These are phyloP conservation scores for Origma solitaria DNA, from an alignment of 2,113 vertebrate genomes.

Conservation along the genomic window DNA sequence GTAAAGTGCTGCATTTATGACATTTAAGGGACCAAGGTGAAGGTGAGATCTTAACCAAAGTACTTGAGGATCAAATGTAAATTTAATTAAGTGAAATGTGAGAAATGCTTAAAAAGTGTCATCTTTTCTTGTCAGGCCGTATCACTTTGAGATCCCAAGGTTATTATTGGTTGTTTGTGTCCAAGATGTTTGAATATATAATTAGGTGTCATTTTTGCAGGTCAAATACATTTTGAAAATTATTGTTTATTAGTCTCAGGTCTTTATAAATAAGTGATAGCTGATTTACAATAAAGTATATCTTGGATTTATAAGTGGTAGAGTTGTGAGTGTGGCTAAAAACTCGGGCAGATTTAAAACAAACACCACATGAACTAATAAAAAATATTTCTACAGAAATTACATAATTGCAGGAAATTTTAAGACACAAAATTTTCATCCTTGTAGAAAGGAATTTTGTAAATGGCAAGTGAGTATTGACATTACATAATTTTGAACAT, in stretches of 20 bases:
- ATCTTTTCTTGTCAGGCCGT: constrained; percentile 48
- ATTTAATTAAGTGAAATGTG: constrained; percentile 21
- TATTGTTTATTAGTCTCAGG: constrained; percentile 10
- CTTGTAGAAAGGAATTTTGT: not conserved
- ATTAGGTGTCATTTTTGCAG: constrained; percentile 71
- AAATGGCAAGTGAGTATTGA: not conserved
- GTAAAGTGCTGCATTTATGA: not conserved
- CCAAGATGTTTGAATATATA: constrained; percentile 69
- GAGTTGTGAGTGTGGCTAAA: not conserved
- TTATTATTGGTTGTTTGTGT: constrained; percentile 70
- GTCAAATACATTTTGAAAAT: constrained; percentile 64
- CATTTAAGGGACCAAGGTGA: not conserved
- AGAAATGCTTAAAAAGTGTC: constrained; percentile 32
- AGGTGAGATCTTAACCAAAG: not conserved
- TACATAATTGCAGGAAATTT: not conserved
- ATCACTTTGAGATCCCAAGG: constrained; percentile 36
- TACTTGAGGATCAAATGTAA: not conserved
- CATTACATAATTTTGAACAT: not conserved
- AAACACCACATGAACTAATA: not conserved
- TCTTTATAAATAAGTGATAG: not conserved
- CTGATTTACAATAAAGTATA: not conserved
- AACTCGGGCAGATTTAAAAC: not conserved
- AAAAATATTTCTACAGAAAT: not conserved
- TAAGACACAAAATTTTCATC: constrained; percentile 33
- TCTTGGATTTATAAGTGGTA: not conserved